Evolutionary conservation across 2,797 vertebrate species (phyloP).

Genomic region (Acipenser oxyrinchus): DNA sequence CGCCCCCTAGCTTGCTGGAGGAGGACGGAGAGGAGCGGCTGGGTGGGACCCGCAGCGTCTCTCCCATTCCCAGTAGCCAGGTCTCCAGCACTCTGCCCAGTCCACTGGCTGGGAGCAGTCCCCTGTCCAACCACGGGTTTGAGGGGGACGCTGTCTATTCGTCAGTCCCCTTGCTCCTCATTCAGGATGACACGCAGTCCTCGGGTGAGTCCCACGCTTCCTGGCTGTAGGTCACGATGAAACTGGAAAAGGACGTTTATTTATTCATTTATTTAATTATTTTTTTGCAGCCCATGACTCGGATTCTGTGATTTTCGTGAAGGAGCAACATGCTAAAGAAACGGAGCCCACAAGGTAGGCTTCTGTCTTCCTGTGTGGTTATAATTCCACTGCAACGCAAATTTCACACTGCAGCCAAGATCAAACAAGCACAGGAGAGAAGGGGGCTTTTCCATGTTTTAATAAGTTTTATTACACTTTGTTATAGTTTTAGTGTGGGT

Average conservation of each 20-base stretch:
- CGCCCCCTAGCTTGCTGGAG: constrained; percentile 29
- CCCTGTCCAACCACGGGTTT: constrained; percentile 36
- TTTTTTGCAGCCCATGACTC: constrained; percentile 57
- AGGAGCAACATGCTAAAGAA: constrained; percentile 72
- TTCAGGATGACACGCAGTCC: constrained; percentile 59
- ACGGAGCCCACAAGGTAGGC: constrained; percentile 66
- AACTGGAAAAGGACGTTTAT: neutral
- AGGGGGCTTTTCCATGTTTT: too few species aligned
- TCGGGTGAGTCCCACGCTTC: constrained; percentile 44
- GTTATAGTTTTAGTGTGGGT: neutral
- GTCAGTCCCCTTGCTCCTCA: constrained; percentile 49
- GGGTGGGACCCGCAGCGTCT: constrained; percentile 43
- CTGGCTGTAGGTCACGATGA: neutral
- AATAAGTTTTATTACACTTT: too few species aligned
- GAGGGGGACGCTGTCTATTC: constrained; percentile 29
- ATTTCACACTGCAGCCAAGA: too few species aligned
- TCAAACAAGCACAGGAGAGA: too few species aligned
- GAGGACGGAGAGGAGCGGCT: constrained; percentile 44
- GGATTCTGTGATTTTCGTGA: constrained; percentile 85
- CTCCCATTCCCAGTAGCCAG: constrained; percentile 51
- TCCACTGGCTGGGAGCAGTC: constrained; percentile 42
- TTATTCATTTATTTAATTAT: constrained; percentile 18
- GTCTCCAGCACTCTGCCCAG: constrained; percentile 59
- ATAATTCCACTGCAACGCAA: too few species aligned
- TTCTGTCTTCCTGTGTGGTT: neutral